Percentiles rank a stretch among this genome's conserved stretches.
These are phyloP conservation scores for Dendroctonus ponderosae DNA, from an alignment of 1,140 invertebrate genomes.

Conservation along the genomic window DNA sequence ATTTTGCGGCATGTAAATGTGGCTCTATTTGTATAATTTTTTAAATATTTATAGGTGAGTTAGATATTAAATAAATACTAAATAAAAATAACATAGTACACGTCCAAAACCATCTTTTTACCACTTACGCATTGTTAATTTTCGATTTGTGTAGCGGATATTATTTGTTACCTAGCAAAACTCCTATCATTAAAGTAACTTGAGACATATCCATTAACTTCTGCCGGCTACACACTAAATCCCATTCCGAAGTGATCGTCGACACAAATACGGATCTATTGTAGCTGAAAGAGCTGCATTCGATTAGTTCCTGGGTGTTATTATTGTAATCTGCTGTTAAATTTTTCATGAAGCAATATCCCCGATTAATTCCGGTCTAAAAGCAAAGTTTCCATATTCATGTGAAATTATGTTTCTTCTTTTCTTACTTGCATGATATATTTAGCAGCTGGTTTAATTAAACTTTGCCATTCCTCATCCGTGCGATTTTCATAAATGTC, in stretches of 20 bases:
- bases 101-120: too few relatives aligned
- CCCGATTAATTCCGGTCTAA: slow-evolving; percentile 36
- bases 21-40: too few relatives aligned
- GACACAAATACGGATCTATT: slow-evolving; percentile 51
- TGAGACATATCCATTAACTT: slow-evolving; percentile 54
- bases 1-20: too few relatives aligned
- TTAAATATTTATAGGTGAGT: too few relatives aligned
- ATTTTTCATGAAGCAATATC: slow-evolving; percentile 36
- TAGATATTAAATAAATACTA: too few relatives aligned
- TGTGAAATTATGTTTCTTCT: neutral
- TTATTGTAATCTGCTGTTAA: neutral
- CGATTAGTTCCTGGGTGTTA: neutral
- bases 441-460: neutral
- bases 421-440: neutral
- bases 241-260: slow-evolving; percentile 55
- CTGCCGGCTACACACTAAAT: slow-evolving; percentile 54
- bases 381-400: neutral
- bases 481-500: slow-evolving; percentile 30
- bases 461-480: neutral
- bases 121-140: too few relatives aligned
- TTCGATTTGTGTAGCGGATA: neutral
- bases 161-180: slow-evolving; percentile 49
- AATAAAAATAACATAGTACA: too few relatives aligned
- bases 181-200: slow-evolving; percentile 55
- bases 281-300: slow-evolving; percentile 44